A percentile compares a stretch with the other conserved stretches of the same genome.
Evolutionary conservation across 2,797 vertebrate genomes (phyloP).

Genomic region (Coregonus ussuriensis): DNA sequence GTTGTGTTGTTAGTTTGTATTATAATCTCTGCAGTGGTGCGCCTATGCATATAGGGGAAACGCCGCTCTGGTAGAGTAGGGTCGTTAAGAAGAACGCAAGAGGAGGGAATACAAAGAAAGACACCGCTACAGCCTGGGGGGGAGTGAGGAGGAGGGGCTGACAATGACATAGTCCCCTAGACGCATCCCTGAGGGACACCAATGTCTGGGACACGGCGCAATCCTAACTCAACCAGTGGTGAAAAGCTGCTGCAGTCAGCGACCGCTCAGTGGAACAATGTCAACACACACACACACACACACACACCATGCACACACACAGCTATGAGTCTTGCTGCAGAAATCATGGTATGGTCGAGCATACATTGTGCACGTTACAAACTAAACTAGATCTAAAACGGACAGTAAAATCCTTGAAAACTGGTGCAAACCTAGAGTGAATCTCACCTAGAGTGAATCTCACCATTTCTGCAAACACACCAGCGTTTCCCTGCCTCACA

Average conservation of each 20-base stretch:
- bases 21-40: neutral
- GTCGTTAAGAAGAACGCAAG: neutral
- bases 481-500: neutral
- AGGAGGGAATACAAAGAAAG: neutral
- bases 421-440: neutral
- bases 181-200: conserved; percentile 19
- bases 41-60: neutral
- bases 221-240: conserved; percentile 45
- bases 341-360: neutral
- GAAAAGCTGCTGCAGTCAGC: conserved; percentile 36
- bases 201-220: conserved; percentile 34
- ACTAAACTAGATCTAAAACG: neutral
- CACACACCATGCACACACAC: conserved; percentile 19
- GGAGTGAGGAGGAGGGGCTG: conserved; percentile 10
- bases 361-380: neutral
- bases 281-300: conserved; percentile 1
- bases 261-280: conserved; percentile 36
- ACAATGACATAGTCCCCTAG: conserved; percentile 26
- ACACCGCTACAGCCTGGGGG: neutral
- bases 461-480: neutral
- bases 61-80: neutral
- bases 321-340: neutral
- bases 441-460: neutral
- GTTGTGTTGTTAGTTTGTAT: neutral
- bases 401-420: neutral